Evolutionary conservation across 2,797 vertebrate species (phyloP).

Genomic region (Lates japonicus): DNA sequence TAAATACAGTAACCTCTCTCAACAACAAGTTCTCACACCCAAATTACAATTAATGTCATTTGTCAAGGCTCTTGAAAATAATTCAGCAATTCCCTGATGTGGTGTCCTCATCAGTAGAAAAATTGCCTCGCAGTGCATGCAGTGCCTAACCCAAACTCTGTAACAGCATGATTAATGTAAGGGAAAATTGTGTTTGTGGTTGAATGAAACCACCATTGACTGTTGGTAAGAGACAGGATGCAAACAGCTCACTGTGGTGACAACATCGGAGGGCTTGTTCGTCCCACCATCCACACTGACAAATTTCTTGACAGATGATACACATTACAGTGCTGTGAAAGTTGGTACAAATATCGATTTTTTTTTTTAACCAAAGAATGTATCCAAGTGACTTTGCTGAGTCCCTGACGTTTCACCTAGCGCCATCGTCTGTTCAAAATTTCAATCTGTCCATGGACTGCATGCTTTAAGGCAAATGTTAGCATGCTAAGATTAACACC

Average conservation of each 20-base stretch:
- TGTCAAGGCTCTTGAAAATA: background rate
- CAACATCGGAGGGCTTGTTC: background rate
- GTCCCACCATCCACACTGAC: background rate
- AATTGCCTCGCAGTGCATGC: background rate
- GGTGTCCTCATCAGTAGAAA: no score
- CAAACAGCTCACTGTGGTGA: background rate
- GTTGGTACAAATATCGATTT: background rate
- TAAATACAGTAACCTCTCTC: background rate
- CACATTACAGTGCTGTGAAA: background rate
- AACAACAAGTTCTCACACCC: background rate
- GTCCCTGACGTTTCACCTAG: background rate
- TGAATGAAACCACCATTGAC: background rate
- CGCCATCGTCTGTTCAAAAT: background rate
- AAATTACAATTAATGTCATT: background rate
- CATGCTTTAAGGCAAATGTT: background rate
- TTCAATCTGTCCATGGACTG: background rate
- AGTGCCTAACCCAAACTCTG: no score
- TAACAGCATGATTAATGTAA: background rate
- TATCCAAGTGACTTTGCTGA: background rate
- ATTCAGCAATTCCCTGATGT: background rate
- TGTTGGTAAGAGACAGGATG: background rate
- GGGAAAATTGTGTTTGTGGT: background rate
- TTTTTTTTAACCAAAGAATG: background rate
- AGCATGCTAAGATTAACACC: background rate
- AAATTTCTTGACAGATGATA: background rate